Evolutionary conservation across 2,797 vertebrate species (phyloP).

Genomic region (Propithecus perrieri): DNA sequence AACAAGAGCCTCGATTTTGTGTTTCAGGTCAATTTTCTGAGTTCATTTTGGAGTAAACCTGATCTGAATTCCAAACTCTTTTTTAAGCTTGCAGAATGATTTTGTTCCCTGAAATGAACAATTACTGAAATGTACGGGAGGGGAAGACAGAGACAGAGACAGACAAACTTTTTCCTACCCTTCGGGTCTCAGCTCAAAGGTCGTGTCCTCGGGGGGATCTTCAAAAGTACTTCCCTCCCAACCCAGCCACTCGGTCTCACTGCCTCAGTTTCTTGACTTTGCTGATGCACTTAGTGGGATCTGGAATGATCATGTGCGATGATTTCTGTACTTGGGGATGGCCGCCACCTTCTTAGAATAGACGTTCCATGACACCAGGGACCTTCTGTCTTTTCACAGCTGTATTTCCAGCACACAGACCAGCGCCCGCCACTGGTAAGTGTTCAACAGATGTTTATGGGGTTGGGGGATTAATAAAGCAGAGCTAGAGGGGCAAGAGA

Average conservation of each 20-base stretch:
- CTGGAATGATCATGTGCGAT: background rate
- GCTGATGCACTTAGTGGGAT: background rate
- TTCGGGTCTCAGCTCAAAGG: background rate
- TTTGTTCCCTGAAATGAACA: constrained; percentile 42
- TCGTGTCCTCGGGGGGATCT: background rate
- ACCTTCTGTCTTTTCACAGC: background rate
- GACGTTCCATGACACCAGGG: background rate
- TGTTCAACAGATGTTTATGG: background rate
- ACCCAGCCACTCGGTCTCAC: background rate
- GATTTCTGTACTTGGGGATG: background rate
- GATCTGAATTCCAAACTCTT: background rate
- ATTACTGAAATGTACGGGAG: background rate
- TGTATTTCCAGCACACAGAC: background rate
- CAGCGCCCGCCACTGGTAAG: too few relatives aligned
- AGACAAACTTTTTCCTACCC: background rate
- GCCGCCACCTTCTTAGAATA: background rate
- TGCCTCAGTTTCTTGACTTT: background rate
- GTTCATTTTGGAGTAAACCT: background rate
- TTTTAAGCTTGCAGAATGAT: constrained; percentile 1
- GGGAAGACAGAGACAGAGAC: too few relatives aligned
- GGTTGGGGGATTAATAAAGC: background rate
- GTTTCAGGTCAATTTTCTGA: background rate
- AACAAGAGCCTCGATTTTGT: background rate
- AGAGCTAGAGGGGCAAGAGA: background rate
- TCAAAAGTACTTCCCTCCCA: background rate